These are phyloP conservation scores for Apeltes quadracus DNA, from an alignment of 2,113 vertebrate species.

Conservation along the genomic window DNA sequence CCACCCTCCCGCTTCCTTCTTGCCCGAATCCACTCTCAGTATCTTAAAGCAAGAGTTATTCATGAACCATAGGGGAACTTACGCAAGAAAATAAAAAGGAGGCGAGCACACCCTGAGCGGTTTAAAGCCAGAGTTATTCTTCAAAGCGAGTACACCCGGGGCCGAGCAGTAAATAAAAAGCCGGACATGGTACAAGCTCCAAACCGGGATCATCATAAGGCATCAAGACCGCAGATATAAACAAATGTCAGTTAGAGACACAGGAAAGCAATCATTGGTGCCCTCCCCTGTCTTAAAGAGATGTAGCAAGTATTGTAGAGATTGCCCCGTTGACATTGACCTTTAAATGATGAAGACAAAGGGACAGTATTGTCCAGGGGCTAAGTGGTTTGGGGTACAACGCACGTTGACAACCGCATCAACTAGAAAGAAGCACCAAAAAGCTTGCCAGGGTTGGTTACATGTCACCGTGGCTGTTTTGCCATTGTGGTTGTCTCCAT, in stretches of 20 bases:
- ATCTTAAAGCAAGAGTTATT: constrained; percentile 78
- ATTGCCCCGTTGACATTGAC: constrained; percentile 29
- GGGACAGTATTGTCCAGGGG: not conserved
- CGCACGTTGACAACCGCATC: too few species aligned
- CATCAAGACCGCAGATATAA: constrained; percentile 52
- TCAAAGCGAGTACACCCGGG: constrained; percentile 20
- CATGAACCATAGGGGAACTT: constrained; percentile 53
- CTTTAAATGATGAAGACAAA: constrained; percentile 40
- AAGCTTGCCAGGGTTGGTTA: too few species aligned
- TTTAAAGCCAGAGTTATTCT: constrained; percentile 40
- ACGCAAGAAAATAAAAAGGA: constrained; percentile 11
- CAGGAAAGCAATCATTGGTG: constrained; percentile 18
- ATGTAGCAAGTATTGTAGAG: not conserved
- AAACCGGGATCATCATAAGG: constrained; percentile 43
- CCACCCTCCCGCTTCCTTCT: too few species aligned
- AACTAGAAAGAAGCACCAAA: too few species aligned
- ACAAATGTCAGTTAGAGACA: constrained; percentile 41
- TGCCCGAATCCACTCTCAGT: constrained; percentile 66
- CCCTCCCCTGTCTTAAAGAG: not conserved
- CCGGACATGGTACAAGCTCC: constrained; percentile 28
- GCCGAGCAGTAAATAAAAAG: constrained; percentile 63
- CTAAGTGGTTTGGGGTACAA: not conserved
- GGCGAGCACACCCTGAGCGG: not conserved
- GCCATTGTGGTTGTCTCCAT: constrained; percentile 11
- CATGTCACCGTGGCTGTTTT: too few species aligned